Evolutionary conservation across 1,140 invertebrate species (phyloP).

Genomic region (Melanaphis sacchari): DNA sequence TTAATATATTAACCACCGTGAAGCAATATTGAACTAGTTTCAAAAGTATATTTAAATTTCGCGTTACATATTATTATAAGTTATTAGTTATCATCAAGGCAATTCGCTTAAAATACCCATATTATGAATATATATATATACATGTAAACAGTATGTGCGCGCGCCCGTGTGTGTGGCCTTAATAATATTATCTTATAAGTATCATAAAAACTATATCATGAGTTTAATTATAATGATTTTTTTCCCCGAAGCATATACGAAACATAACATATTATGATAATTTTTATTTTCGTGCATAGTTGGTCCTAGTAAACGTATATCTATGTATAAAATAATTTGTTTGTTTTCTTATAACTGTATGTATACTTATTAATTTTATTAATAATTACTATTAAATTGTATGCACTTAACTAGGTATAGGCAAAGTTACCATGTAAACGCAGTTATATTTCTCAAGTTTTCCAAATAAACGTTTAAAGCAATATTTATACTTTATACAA

Average conservation of each 20-base stretch:
- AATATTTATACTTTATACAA: not conserved
- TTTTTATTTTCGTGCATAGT: not conserved
- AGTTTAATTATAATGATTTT: slow-evolving; percentile 24
- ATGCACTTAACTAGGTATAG: not conserved
- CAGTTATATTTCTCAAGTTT: not conserved
- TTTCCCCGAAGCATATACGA: not conserved
- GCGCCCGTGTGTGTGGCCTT: not conserved
- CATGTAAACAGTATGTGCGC: too few relatives aligned
- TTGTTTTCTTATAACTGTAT: not conserved
- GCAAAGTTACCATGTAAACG: not conserved
- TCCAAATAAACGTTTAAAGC: not conserved
- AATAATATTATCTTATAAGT: not conserved
- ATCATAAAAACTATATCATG: not conserved
- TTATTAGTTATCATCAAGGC: slow-evolving; percentile 41
- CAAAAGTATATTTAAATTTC: not conserved
- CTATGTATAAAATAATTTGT: not conserved
- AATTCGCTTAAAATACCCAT: not conserved
- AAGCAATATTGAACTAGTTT: slow-evolving; percentile 42
- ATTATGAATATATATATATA: not conserved
- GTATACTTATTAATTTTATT: not conserved
- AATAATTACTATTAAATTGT: not conserved
- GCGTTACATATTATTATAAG: slow-evolving; percentile 18
- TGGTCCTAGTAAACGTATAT: not conserved
- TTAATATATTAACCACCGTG: not conserved
- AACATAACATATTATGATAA: not conserved